Base-by-base conservation (phyloP, 2,113 vertebrate species). In the Seriola quinqueradiata region DNA sequence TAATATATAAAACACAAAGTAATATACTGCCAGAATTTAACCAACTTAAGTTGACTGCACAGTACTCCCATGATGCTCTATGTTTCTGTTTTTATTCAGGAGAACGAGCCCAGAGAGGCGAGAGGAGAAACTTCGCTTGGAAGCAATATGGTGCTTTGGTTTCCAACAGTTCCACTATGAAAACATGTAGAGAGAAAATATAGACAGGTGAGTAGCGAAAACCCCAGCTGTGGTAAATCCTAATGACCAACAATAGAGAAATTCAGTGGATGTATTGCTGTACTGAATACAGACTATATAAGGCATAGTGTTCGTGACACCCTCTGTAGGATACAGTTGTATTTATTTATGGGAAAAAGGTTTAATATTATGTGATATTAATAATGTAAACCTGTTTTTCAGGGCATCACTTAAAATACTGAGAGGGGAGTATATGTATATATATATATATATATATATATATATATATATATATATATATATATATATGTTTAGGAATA, bases 341-440 rank as follows among this genome's bases (percentile, higher is more conserved):
- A 34, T 61, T 81, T 81, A 63, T 83, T 83, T 32, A 54, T 5
- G 55, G 13, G 25, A 58, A 59, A 25, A 8, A 14, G n/a, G 40
- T 71, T 57, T 75, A 23, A 40, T 82, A 69, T 80, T 36, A 72
- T 72, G 36, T 50, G 67, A 82, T 58, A 19, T 64, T 66, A 70
- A 68, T 50, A 13, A 83, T 78, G 46, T 23, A 83, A 75, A 83
- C 81, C 40, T 57, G 70, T 23, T 13, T 59, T 59, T 64, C 13
- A 60, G 4, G 13, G 11, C 28, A 54, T 74, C 38, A 57, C 10
- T 59, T 21, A 9, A 44, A 40, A 63, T n/a, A 52, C 13, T 34
- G 42, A 55, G 32, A 68, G 13, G 0, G 11, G 9, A 64, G 16
- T 57, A 28, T 61, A 44, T 82, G 34, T 28, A 8, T 8, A 38